Percentiles rank a stretch among this genome's conserved stretches.
Evolutionary conservation across 2,113 vertebrate genomes (phyloP).

Genomic region (Engraulis encrasicolus): DNA sequence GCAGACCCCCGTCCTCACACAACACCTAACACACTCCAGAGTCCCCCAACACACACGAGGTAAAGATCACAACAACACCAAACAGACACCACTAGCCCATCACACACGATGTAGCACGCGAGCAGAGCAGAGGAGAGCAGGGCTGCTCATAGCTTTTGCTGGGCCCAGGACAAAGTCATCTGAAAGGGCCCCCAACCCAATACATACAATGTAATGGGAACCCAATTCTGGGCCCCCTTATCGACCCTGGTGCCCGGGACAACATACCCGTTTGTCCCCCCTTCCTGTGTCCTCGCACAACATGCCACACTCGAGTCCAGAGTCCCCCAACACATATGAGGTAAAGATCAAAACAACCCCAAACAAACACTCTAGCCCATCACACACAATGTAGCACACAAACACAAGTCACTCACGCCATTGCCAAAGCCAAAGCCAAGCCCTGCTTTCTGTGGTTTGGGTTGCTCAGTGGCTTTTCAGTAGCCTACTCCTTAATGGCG

Average conservation of each 20-base stretch:
- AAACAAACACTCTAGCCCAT: constrained; percentile 69
- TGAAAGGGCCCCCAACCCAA: too few relatives aligned
- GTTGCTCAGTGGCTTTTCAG: not conserved
- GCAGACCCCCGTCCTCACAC: constrained; percentile 66
- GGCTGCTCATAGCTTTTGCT: too few relatives aligned
- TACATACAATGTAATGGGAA: too few relatives aligned
- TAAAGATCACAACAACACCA: constrained; percentile 74
- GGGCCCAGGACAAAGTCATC: too few relatives aligned
- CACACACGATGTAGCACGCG: constrained; percentile 57
- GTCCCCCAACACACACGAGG: constrained; percentile 70
- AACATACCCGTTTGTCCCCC: too few relatives aligned
- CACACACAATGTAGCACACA: constrained; percentile 58
- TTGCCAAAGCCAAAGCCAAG: not conserved
- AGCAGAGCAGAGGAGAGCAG: too few relatives aligned
- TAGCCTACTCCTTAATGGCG: not conserved
- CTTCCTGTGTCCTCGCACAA: too few relatives aligned
- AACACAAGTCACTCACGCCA: not conserved
- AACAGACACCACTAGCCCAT: constrained; percentile 68
- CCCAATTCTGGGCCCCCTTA: too few relatives aligned
- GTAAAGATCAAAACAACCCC: constrained; percentile 73
- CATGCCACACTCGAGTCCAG: too few relatives aligned
- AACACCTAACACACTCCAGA: constrained; percentile 40
- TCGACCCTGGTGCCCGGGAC: too few relatives aligned
- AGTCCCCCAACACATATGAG: constrained; percentile 70
- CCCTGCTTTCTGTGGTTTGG: not conserved